Evolutionary conservation across 2,113 vertebrate species (phyloP).

Genomic region (Glaucomys volans): DNA sequence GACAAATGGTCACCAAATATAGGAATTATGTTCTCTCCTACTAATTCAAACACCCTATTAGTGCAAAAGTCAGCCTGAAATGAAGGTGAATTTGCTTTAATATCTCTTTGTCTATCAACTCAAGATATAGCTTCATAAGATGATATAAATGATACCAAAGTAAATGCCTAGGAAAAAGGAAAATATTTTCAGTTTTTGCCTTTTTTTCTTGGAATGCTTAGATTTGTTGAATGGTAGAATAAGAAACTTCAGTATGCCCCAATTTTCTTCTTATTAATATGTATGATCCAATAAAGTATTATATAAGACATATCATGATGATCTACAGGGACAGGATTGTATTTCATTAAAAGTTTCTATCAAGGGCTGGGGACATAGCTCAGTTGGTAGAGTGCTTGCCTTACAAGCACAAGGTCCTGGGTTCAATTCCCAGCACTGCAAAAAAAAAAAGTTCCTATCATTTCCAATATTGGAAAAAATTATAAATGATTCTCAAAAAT

Average conservation of each 20-base stretch:
- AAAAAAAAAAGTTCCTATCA: background rate
- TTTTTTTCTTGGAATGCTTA: background rate
- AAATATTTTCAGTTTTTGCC: background rate
- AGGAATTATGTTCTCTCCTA: background rate
- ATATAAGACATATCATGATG: background rate
- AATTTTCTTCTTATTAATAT: background rate
- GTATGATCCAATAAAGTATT: background rate
- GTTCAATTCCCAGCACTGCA: no score
- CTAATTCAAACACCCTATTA: background rate
- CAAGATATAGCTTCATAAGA: background rate
- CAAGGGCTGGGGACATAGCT: no score
- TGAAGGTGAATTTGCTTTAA: background rate
- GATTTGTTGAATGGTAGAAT: background rate
- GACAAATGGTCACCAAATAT: background rate
- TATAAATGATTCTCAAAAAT: background rate
- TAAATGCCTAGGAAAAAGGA: background rate
- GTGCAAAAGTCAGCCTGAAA: background rate
- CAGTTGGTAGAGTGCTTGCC: no score
- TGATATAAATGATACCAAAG: background rate
- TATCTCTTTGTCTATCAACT: background rate
- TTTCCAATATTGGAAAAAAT: background rate
- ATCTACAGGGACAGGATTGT: background rate
- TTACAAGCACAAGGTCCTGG: no score
- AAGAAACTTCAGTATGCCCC: no score
- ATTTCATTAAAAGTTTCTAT: background rate